Conservation (phyloP, 2,888 invertebrate species). For the Phalera bucephala region DNA sequence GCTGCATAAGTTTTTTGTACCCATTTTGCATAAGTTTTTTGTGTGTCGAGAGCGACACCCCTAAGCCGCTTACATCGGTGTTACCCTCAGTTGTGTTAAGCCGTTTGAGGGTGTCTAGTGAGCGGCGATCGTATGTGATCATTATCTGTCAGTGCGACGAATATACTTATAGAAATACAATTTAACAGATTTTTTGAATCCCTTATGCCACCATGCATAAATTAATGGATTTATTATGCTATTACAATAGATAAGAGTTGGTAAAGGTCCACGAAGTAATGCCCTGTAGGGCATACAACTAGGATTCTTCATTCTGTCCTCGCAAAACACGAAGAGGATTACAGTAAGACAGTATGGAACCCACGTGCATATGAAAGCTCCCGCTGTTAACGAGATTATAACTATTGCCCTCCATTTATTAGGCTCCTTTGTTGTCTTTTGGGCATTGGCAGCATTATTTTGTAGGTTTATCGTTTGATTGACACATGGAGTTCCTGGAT, state of each 20-base stretch:
- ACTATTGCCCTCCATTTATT: constrained; percentile 85
- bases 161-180: constrained; percentile 49
- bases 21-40: too few species aligned
- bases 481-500: constrained; percentile 20
- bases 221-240: constrained; percentile 86
- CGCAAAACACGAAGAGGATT: constrained; percentile 79
- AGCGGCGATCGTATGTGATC: too few species aligned
- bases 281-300: constrained; percentile 74
- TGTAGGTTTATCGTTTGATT: constrained; percentile 12
- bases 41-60: too few species aligned
- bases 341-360: constrained; percentile 84
- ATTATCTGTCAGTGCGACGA: constrained; percentile 7
- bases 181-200: constrained; percentile 79
- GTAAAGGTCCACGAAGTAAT: constrained; percentile 82
- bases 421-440: constrained; percentile 53
- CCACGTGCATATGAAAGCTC: constrained; percentile 85
- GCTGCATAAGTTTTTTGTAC: too few species aligned
- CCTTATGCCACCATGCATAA: constrained; percentile 88
- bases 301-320: constrained; percentile 64
- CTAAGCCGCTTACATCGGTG: too few species aligned
- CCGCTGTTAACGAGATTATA: constrained; percentile 84
- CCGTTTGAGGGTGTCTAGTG: too few species aligned
- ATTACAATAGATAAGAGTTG: constrained; percentile 83
- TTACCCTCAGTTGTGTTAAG: too few species aligned
- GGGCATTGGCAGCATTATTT: constrained; percentile 9